phyloP scores from a whole-genome alignment of 2,113 vertebrate genomes.

The Pterocles burchelli region DNA sequence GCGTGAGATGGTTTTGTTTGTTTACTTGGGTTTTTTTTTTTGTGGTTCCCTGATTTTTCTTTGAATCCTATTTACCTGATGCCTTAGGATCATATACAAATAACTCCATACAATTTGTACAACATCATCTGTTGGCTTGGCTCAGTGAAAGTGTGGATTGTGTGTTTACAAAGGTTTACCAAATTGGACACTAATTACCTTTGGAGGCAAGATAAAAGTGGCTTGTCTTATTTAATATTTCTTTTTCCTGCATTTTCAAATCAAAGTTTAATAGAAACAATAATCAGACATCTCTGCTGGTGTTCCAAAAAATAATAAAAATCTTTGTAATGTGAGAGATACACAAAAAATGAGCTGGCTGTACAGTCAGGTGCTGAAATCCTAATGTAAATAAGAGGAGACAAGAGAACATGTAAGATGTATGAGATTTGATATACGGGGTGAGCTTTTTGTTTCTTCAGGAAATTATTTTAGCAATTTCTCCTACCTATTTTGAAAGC shows the following conservation, averaged over 20 bases:
- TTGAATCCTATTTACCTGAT: not conserved
- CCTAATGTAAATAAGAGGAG: not conserved
- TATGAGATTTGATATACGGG: not conserved
- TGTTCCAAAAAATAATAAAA: not conserved
- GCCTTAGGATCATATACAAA: not conserved
- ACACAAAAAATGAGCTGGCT: not conserved
- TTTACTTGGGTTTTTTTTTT: not conserved
- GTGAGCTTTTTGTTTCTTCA: constrained; percentile 14
- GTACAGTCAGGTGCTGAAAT: constrained; percentile 19
- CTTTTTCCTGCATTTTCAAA: not conserved
- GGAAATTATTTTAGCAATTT: constrained; percentile 24
- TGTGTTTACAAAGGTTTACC: not conserved
- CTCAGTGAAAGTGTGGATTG: not conserved
- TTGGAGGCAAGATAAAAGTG: not conserved
- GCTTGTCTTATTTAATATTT: constrained; percentile 10
- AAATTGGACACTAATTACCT: not conserved
- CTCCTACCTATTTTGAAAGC: not conserved
- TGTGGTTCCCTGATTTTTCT: not conserved
- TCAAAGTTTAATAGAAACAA: not conserved
- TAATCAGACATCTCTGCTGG: not conserved
- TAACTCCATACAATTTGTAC: not conserved
- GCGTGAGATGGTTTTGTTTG: not conserved
- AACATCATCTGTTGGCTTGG: not conserved
- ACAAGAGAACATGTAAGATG: not conserved
- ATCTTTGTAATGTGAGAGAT: not conserved